Conservation (phyloP, 2,797 vertebrate species). For the Carcharodon carcharias region DNA sequence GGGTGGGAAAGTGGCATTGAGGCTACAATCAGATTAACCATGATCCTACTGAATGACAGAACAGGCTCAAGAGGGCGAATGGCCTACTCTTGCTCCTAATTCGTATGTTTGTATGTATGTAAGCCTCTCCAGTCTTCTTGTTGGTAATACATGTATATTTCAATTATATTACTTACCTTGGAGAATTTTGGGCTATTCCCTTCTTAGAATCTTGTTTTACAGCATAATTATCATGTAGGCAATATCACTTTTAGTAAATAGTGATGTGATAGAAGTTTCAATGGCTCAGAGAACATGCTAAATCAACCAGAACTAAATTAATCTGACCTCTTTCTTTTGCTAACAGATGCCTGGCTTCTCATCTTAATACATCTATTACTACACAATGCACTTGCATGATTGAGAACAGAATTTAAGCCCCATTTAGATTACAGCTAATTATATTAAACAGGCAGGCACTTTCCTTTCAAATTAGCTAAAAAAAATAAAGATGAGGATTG, state of each 20-base stretch:
- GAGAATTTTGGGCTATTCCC: background rate
- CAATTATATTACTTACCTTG: background rate
- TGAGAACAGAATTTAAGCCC: slow-evolving; percentile 31
- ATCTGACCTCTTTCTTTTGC: slow-evolving; percentile 35
- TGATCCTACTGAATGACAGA: no score
- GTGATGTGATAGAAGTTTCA: slow-evolving; percentile 37
- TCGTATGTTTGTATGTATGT: no score
- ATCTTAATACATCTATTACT: slow-evolving; percentile 15
- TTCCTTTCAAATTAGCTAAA: background rate
- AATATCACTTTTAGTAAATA: background rate
- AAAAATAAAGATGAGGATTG: slow-evolving; percentile 9
- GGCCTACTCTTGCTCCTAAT: no score
- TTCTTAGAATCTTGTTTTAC: background rate
- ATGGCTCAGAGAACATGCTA: slow-evolving; percentile 40
- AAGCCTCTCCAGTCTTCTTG: background rate
- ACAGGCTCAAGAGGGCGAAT: no score
- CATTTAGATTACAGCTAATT: slow-evolving; percentile 24
- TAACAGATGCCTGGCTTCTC: slow-evolving; percentile 20
- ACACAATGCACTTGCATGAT: slow-evolving; percentile 27
- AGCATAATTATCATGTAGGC: background rate
- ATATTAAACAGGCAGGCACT: background rate
- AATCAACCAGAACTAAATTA: slow-evolving; percentile 47
- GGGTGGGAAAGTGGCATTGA: no score
- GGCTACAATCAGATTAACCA: no score
- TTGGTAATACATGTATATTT: background rate